Base-by-base conservation (phyloP, 2,888 invertebrate species). In the Mythimna pallens region DNA sequence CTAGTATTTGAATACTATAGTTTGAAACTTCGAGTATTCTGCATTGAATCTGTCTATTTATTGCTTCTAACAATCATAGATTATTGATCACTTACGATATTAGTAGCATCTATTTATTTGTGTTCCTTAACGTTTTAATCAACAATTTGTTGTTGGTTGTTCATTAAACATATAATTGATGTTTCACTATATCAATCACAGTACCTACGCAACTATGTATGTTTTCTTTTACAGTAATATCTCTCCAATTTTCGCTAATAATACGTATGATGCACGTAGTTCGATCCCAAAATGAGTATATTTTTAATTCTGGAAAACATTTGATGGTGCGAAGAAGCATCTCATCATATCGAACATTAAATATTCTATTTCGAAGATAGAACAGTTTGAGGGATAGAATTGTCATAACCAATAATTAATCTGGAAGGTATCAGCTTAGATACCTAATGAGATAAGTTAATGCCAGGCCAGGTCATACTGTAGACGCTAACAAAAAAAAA, bases 111-210 rank as follows among this genome's bases (percentile, higher is more conserved):
- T 34, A 50, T 59, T 59, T 59, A 59, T 61, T 36, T 61, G 7
- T 59, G 12, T 25, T 57, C 54, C 12, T 76, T 76, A 64, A 55
- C 43, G 52, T 22, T 52, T 20, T 47, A 52, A 76, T 57, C n/a
- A 80, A 12, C 12, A 61, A 43, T 43, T 43, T 61, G 52, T 78
- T 30, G 10, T 79, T 72, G 20, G 40, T 50, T 65, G 12, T 47
- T 70, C 64, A 30, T 57, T 40, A 9, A n/a, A 5, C 25, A 66
- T 34, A 17, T 43, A 30, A 76, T 52, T 36, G 14, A 47, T 59
- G 76, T 30, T 52, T 43, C 12, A 30, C n/a, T 22, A 20, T 2
- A 14, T 55, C 22, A 61, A n/a, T 57, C 22, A 50, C 12, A 25
- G 12, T 30, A 54, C 1, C 25, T 25, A 25, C 2, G 47, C 47